A percentile compares a stretch with the other conserved stretches of the same genome.
These are phyloP conservation scores for Bombyx mori DNA, from an alignment of 1,140 invertebrate species.

Conservation along the genomic window ASM3026992v2 NC_085128.1:1870001-1870500, in stretches of 20 bases:
- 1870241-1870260: background rate
- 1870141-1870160: conserved; percentile 1
- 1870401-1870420: too few relatives aligned
- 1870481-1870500: too few relatives aligned
- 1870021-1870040: background rate
- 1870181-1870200: background rate
- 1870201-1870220: background rate
- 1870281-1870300: too few relatives aligned
- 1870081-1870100: conserved; percentile 36
- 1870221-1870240: background rate
- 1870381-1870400: too few relatives aligned
- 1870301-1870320: too few relatives aligned
- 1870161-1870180: background rate
- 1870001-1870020: too few relatives aligned
- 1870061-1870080: conserved; percentile 49
- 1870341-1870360: too few relatives aligned
- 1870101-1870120: conserved; percentile 28
- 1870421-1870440: too few relatives aligned
- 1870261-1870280: background rate
- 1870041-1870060: conserved; percentile 37
- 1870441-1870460: too few relatives aligned
- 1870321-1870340: too few relatives aligned
- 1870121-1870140: conserved; percentile 5
- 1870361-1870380: too few relatives aligned
- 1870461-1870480: too few relatives aligned